Percentiles rank a stretch among this genome's conserved stretches.
phyloP scores from a whole-genome alignment of 2,888 invertebrate genomes.

The Bellardia bayeri region DNA sequence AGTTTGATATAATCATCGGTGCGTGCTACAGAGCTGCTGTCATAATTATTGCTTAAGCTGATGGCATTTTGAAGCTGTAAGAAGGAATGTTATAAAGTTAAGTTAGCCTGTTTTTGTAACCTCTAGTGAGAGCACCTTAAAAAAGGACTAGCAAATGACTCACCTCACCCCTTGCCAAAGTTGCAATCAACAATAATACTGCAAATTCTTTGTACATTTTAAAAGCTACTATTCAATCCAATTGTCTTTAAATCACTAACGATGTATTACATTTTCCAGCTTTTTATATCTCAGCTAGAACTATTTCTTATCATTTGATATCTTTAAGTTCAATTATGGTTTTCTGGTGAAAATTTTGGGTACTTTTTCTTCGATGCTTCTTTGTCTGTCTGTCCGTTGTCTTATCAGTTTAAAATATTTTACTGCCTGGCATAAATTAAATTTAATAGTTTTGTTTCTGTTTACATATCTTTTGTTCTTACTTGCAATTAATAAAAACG shows the following conservation, averaged over 20 bases:
- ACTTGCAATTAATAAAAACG: neutral
- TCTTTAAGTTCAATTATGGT: neutral
- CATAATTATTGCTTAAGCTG: neutral
- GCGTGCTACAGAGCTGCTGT: neutral
- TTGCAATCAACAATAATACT: neutral
- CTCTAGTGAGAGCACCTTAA: neutral
- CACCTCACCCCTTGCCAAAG: slow-evolving; percentile 21
- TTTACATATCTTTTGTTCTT: neutral
- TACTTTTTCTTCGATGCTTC: neutral
- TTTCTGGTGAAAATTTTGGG: slow-evolving; percentile 9
- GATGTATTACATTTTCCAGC: neutral
- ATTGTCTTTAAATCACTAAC: slow-evolving; percentile 5
- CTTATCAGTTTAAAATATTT: slow-evolving; percentile 31
- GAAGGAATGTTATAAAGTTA: neutral
- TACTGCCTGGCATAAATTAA: neutral
- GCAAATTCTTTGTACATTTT: slow-evolving; percentile 21
- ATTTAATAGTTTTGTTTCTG: slow-evolving; percentile 23
- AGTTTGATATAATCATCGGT: slow-evolving; percentile 23
- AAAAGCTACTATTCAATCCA: neutral
- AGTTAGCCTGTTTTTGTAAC: neutral
- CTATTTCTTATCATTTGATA: neutral
- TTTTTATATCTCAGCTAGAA: slow-evolving; percentile 25
- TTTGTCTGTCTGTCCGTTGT: neutral
- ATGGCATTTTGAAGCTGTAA: neutral
- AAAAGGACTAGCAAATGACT: neutral